Conservation (phyloP, 53 echinoderm and acorn worm genomes). For the Echinarachnius parma region DNA sequence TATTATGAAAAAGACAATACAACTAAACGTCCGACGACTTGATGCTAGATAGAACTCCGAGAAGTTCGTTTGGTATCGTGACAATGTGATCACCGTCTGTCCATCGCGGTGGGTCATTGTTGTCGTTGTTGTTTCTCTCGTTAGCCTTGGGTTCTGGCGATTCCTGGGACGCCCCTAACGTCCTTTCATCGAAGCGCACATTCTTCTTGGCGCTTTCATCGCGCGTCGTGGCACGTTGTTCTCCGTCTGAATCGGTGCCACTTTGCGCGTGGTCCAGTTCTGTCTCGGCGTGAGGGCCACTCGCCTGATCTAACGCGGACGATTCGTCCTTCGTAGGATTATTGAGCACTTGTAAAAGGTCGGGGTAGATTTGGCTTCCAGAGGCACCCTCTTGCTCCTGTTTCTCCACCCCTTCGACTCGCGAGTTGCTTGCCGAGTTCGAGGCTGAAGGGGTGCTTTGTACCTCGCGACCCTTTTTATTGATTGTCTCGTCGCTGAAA, state of each 20-base stretch:
- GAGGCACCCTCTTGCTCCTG: conserved; percentile 24
- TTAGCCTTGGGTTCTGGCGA: background rate
- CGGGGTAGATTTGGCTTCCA: conserved; percentile 38
- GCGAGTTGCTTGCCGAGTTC: background rate
- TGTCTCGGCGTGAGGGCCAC: background rate
- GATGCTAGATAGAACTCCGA: conserved; percentile 24
- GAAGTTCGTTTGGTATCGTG: conserved; percentile 37
- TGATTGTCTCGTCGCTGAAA: conserved; percentile 36
- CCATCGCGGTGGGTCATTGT: conserved; percentile 11
- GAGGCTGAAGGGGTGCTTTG: conserved; percentile 4
- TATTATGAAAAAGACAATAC: too few relatives aligned
- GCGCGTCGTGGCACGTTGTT: background rate
- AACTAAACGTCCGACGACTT: conserved; percentile 46
- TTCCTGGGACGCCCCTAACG: background rate
- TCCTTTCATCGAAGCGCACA: conserved; percentile 24
- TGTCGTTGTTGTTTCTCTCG: background rate
- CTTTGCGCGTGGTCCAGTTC: background rate
- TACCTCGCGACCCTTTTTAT: background rate
- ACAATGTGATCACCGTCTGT: conserved; percentile 37
- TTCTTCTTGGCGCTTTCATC: conserved; percentile 24
- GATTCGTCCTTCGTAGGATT: background rate
- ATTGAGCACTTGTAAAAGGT: conserved; percentile 31
- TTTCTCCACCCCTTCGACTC: conserved; percentile 28
- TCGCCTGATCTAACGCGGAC: background rate
- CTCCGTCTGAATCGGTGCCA: background rate